A percentile compares a stretch with the other conserved stretches of the same genome.
phyloP scores from a whole-genome alignment of 2,888 invertebrate genomes.

The Tricholauxania praeusta region DNA sequence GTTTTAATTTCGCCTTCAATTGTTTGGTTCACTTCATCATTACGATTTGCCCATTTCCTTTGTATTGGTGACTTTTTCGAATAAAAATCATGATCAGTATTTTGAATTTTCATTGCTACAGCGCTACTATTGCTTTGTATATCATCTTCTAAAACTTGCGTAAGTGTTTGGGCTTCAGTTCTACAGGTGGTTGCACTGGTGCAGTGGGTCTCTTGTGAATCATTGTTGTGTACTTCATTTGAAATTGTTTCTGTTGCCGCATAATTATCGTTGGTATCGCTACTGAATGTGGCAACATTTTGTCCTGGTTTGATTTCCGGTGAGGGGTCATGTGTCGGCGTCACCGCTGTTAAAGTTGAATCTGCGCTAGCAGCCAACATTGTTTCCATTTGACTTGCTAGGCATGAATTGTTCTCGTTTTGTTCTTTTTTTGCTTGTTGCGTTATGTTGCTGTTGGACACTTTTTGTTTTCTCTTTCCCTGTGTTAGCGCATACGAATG shows the following conservation, averaged over 20 bases:
- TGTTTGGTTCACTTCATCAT: not conserved
- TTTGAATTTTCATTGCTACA: constrained; percentile 29
- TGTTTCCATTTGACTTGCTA: constrained; percentile 25
- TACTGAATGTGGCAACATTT: constrained; percentile 42
- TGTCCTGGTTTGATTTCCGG: constrained; percentile 23
- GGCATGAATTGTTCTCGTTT: constrained; percentile 33
- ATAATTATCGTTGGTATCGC: constrained; percentile 51
- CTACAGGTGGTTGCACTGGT: constrained; percentile 18
- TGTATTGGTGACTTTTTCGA: constrained; percentile 48
- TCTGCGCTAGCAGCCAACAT: constrained; percentile 6
- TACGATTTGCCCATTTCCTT: constrained; percentile 26
- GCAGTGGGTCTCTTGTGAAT: not conserved
- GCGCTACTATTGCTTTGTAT: constrained; percentile 31
- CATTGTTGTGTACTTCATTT: constrained; percentile 1
- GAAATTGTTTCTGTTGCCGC: constrained; percentile 42
- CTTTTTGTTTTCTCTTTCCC: constrained; percentile 29
- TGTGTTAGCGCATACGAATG: constrained; percentile 62
- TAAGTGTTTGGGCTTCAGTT: not conserved
- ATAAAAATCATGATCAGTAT: constrained; percentile 61
- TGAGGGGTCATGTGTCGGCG: constrained; percentile 14
- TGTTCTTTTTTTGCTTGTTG: constrained; percentile 36
- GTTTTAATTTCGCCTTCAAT: not conserved
- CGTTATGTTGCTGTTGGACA: constrained; percentile 30
- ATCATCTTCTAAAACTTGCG: not conserved
- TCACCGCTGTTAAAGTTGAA: not conserved